These are phyloP conservation scores for Volucella inanis DNA, from an alignment of 2,888 invertebrate genomes.

Conservation along the genomic window DNA sequence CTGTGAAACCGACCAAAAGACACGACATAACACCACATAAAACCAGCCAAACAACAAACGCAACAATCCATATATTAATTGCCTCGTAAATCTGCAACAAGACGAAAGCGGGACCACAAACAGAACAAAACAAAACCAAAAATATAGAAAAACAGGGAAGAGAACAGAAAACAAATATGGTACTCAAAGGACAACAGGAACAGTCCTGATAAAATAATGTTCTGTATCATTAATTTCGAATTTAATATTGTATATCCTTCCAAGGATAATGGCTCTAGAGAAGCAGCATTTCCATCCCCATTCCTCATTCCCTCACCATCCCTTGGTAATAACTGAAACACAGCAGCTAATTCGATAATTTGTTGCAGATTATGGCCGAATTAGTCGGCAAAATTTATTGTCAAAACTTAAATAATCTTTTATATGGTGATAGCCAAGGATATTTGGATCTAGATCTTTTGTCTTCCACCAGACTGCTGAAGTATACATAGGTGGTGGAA, in stretches of 20 bases:
- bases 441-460: constrained; percentile 64
- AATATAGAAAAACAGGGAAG: constrained; percentile 12
- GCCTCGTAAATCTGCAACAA: constrained; percentile 71
- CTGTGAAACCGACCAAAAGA: background rate
- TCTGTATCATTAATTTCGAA: constrained; percentile 73
- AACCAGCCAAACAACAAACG: constrained; percentile 49
- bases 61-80: constrained; percentile 72
- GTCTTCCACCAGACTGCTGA: constrained; percentile 7
- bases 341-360: constrained; percentile 74
- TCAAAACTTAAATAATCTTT: constrained; percentile 74
- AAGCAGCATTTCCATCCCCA: background rate
- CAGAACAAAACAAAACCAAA: background rate
- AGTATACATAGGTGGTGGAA: background rate
- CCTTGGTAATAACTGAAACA: constrained; percentile 26
- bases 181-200: background rate
- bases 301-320: background rate
- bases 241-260: constrained; percentile 71
- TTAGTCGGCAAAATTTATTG: constrained; percentile 72
- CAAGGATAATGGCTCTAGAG: constrained; percentile 54
- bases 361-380: constrained; percentile 74
- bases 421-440: constrained; percentile 69
- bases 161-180: constrained; percentile 18
- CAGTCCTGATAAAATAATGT: constrained; percentile 68
- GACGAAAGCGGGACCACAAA: constrained; percentile 37
- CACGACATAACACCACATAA: background rate